These are phyloP conservation scores for Ahaetulla prasina DNA, from an alignment of 2,113 vertebrate genomes.

Conservation along the genomic window DNA sequence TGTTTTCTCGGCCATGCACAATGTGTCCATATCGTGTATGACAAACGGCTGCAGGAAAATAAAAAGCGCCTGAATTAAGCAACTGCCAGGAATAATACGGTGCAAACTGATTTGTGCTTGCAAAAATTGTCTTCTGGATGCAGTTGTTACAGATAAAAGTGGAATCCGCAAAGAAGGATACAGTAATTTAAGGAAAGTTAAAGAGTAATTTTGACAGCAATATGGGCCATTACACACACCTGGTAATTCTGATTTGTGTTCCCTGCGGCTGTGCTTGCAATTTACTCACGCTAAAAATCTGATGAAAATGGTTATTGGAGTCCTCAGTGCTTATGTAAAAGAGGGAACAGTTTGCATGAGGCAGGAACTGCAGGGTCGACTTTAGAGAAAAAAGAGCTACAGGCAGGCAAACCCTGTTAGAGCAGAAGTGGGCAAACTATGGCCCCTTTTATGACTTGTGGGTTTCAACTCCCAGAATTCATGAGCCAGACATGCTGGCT, in stretches of 20 bases:
- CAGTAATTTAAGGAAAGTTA: neutral
- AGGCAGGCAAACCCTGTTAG: neutral
- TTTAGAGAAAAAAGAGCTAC: neutral
- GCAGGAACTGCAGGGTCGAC: neutral
- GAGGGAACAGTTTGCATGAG: neutral
- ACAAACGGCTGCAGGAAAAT: slow-evolving; percentile 84
- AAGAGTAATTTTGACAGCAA: neutral
- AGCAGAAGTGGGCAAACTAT: too few relatives aligned
- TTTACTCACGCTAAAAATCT: neutral
- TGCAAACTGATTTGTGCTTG: neutral
- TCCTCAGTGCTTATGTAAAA: neutral
- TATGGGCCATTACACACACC: neutral
- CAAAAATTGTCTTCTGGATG: neutral
- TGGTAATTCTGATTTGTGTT: neutral
- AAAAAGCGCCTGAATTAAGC: neutral
- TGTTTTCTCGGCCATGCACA: slow-evolving; percentile 93
- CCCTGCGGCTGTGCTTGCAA: neutral
- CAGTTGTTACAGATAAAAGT: too few relatives aligned
- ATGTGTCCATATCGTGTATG: slow-evolving; percentile 96
- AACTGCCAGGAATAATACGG: neutral
- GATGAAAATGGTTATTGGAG: neutral
- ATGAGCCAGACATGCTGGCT: too few relatives aligned
- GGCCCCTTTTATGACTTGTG: too few relatives aligned
- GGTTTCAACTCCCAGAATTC: too few relatives aligned
- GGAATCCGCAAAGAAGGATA: too few relatives aligned